Percentiles rank a stretch among this genome's conserved stretches.
These are phyloP conservation scores for Eristalis arbustorum DNA, from an alignment of 2,888 invertebrate genomes.

Conservation along the genomic window DNA sequence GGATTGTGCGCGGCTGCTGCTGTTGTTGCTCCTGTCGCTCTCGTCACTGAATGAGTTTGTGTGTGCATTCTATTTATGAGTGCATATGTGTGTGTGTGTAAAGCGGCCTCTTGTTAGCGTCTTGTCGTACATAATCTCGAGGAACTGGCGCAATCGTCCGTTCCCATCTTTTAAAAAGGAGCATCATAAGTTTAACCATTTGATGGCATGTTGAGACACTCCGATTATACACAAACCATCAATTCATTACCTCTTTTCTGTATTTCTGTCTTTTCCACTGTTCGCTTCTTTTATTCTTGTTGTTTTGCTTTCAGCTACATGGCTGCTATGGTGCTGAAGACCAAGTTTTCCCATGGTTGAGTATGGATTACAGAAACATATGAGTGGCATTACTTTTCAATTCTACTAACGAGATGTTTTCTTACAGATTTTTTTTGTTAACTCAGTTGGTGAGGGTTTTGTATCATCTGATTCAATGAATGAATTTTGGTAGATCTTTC, in stretches of 20 bases:
- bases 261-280: constrained; percentile 59
- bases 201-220: constrained; percentile 71
- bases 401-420: not conserved
- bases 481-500: too few relatives aligned
- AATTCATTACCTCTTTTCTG: constrained; percentile 70
- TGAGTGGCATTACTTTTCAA: constrained; percentile 32
- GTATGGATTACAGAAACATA: constrained; percentile 48
- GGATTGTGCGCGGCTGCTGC: constrained; percentile 44
- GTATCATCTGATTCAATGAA: too few relatives aligned
- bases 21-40: constrained; percentile 5
- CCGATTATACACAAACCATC: constrained; percentile 71
- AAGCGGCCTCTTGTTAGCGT: constrained; percentile 69
- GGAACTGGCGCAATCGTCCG: constrained; percentile 66
- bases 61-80: not conserved
- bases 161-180: constrained; percentile 70
- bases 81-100: constrained; percentile 22
- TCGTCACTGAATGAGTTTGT: not conserved
- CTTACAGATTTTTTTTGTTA: too few relatives aligned
- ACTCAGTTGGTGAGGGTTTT: too few relatives aligned
- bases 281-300: constrained; percentile 54
- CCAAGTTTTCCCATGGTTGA: constrained; percentile 61
- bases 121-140: constrained; percentile 70
- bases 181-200: constrained; percentile 71
- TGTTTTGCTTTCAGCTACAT: constrained; percentile 50
- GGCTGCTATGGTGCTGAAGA: constrained; percentile 46